Evolutionary conservation across 1,140 invertebrate genomes (phyloP).

Genomic region (Heliconius nattereri): DNA sequence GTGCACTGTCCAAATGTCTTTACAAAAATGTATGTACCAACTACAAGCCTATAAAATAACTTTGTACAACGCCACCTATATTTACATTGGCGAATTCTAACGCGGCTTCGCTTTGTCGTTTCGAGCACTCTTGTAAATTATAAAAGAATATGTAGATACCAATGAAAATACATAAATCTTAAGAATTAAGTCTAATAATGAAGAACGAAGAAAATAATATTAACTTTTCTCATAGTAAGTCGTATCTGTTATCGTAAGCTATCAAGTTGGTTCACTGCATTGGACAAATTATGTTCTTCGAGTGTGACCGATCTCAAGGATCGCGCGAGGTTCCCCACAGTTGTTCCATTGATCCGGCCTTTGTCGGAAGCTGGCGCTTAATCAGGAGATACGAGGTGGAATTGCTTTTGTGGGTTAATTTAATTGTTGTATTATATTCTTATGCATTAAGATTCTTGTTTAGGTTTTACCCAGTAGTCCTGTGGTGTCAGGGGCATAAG

Average conservation of each 20-base stretch:
- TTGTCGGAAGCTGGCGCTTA: conserved; percentile 21
- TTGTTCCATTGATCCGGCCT: conserved; percentile 40
- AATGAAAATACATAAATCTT: not conserved
- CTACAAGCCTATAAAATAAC: too few relatives aligned
- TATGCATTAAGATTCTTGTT: not conserved
- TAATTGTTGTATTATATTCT: conserved; percentile 17
- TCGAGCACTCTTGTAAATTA: too few relatives aligned
- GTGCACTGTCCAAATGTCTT: too few relatives aligned
- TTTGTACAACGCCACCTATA: too few relatives aligned
- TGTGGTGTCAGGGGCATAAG: too few relatives aligned
- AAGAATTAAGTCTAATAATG: not conserved
- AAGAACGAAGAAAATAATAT: not conserved
- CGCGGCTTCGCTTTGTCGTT: too few relatives aligned
- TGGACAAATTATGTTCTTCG: conserved; percentile 41
- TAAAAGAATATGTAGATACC: too few relatives aligned
- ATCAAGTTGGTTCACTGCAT: conserved; percentile 24
- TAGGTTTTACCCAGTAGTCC: too few relatives aligned
- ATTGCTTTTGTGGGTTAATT: conserved; percentile 27
- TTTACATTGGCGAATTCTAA: too few relatives aligned
- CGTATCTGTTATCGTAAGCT: conserved; percentile 15
- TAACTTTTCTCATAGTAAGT: conserved; percentile 6
- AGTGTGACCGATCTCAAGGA: conserved; percentile 40
- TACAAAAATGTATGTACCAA: too few relatives aligned
- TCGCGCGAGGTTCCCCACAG: conserved; percentile 40
- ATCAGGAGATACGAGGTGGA: conserved; percentile 25